Base-by-base conservation (phyloP, 2,797 vertebrate species). In the Channa striata region DNA sequence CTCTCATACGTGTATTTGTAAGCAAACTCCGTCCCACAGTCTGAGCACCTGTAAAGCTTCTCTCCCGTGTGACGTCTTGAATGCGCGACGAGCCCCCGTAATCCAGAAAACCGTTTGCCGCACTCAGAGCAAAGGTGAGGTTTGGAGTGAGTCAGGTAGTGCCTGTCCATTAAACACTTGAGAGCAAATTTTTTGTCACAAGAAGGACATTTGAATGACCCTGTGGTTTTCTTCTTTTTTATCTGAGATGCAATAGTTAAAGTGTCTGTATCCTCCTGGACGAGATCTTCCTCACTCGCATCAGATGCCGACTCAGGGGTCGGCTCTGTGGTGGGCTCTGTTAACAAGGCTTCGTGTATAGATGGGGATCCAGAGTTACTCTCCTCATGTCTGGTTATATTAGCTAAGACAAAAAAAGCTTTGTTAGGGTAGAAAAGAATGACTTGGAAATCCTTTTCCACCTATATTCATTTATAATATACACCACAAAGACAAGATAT, bases 91-190 rank as follows among this genome's bases (percentile, higher is more conserved):
- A 92, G 83, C 6, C 70, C 81, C 1, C 17, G 50, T 3, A 58
- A 72, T 2, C 47, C 72, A 0, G 88, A 64, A 11, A 91, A 90
- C 11, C 87, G 42, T 20, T 85, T 91, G 19, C 87, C 86, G 4
- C 88, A 92, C 39, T 89, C 75, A 0, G 82, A 47, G 56, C 91
- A 92, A 1, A 70, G 54, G 57, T 89, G 87, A 39, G 89, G 91
- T 47, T 84, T 88, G 46, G 87, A 81, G 70, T 90, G 89, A 10
- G 44, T 80, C 64, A 83, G 73, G 39, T 62, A 30, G 74, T 92
- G 89, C 34, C 86, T 59, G 6, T 87, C 81, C 67, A 90, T 72
- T 64, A 80, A 37, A 63, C 89, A 92, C 63, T 87, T 87, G 12
- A 25, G 59, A 33, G 73, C 20, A 39, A 90, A 88, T 0, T 49